Evolutionary conservation across 2,113 vertebrate genomes (phyloP).

Genomic region (Physeter macrocephalus): DNA sequence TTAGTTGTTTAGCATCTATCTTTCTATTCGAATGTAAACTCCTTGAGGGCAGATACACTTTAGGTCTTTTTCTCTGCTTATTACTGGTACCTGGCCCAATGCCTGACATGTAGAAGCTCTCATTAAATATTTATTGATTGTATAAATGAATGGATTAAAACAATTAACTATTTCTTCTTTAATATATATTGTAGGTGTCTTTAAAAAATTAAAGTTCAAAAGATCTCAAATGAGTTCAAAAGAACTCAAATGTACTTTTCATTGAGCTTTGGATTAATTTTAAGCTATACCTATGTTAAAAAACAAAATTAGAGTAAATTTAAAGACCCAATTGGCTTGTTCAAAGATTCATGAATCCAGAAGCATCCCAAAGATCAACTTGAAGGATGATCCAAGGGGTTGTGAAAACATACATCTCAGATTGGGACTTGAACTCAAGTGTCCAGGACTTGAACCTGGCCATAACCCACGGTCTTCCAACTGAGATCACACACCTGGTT

Average conservation of each 20-base stretch:
- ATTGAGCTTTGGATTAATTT: conserved; percentile 6
- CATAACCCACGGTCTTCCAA: no score
- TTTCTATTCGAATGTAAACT: background rate
- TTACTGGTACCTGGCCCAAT: background rate
- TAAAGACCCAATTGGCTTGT: background rate
- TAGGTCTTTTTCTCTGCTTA: background rate
- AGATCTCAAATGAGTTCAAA: background rate
- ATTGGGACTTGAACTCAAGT: no score
- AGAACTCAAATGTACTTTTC: background rate
- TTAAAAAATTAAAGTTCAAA: background rate
- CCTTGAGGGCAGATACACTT: background rate
- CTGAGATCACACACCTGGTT: no score
- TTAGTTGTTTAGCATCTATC: background rate
- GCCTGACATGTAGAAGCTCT: background rate
- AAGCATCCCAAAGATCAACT: background rate
- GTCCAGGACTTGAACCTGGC: no score
- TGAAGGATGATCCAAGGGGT: background rate
- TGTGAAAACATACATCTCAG: no score
- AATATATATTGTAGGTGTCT: background rate
- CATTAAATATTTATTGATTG: background rate
- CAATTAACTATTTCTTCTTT: background rate
- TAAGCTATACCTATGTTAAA: background rate
- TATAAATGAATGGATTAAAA: background rate
- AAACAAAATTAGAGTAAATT: background rate
- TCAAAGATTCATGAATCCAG: background rate